phyloP scores from a whole-genome alignment of 2,888 invertebrate genomes.

The Ectropis crepuscularia region DNA sequence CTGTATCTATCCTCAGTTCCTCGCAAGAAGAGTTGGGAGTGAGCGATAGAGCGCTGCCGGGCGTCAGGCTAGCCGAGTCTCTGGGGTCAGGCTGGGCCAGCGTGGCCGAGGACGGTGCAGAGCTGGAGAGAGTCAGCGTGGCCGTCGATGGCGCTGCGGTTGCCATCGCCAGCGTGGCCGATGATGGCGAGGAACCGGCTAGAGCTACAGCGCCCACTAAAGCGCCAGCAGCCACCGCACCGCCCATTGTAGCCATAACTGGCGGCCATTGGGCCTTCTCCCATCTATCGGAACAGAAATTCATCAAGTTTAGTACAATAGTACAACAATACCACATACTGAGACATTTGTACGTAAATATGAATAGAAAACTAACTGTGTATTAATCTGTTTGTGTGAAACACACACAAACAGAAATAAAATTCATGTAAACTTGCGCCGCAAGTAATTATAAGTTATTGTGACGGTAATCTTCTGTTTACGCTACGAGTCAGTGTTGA shows the following conservation, averaged over 20 bases:
- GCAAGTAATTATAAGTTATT: too few species aligned
- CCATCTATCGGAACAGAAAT: conserved; percentile 83
- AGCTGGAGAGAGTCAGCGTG: conserved; percentile 68
- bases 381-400: too few species aligned
- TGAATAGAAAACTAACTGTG: too few species aligned
- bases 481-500: too few species aligned
- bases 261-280: conserved; percentile 88
- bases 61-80: conserved; percentile 83
- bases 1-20: conserved; percentile 82
- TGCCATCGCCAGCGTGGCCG: conserved; percentile 74
- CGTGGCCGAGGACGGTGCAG: conserved; percentile 70
- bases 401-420: too few species aligned
- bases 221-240: conserved; percentile 64
- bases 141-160: conserved; percentile 75
- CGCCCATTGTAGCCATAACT: conserved; percentile 63
- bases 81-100: conserved; percentile 77
- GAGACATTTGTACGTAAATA: too few species aligned
- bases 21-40: conserved; percentile 91
- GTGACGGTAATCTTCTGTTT: too few species aligned
- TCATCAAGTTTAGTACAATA: too few species aligned
- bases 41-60: conserved; percentile 86
- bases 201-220: conserved; percentile 71
- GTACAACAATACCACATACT: too few species aligned
- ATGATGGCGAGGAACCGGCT: conserved; percentile 75
- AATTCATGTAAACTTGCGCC: too few species aligned